Conservation (phyloP, 2,113 vertebrate species). For the Crotalus horridus region DNA sequence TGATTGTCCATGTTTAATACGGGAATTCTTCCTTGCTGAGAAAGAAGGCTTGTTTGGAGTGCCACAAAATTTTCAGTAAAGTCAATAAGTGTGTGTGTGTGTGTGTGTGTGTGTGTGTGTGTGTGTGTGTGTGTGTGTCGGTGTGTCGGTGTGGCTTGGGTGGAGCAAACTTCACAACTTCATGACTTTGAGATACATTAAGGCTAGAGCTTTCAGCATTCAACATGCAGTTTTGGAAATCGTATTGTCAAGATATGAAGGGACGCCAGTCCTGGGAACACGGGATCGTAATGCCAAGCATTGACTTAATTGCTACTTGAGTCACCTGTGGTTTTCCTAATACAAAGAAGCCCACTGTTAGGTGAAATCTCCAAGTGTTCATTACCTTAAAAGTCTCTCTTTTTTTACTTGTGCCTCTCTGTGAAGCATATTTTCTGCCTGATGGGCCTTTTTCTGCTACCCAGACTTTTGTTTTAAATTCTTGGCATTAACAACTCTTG, state of each 20-base stretch:
- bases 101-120: too few relatives aligned
- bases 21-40: not conserved
- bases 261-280: not conserved
- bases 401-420: not conserved
- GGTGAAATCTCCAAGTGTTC: not conserved
- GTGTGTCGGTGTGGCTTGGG: not conserved
- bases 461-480: not conserved
- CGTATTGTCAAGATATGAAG: not conserved
- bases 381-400: not conserved
- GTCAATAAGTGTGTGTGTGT: not conserved
- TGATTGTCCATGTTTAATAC: too few relatives aligned
- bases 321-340: not conserved
- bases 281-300: not conserved
- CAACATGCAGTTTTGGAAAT: not conserved
- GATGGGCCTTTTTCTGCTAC: not conserved
- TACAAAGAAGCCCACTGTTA: not conserved
- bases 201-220: not conserved
- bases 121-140: too few relatives aligned
- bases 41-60: not conserved
- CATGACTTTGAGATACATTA: not conserved
- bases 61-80: not conserved
- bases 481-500: not conserved
- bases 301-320: not conserved
- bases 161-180: not conserved
- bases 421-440: not conserved